Conservation (phyloP, 37 sponge, comb jelly and placozoan genomes). For the Bolinopsis microptera region DNA sequence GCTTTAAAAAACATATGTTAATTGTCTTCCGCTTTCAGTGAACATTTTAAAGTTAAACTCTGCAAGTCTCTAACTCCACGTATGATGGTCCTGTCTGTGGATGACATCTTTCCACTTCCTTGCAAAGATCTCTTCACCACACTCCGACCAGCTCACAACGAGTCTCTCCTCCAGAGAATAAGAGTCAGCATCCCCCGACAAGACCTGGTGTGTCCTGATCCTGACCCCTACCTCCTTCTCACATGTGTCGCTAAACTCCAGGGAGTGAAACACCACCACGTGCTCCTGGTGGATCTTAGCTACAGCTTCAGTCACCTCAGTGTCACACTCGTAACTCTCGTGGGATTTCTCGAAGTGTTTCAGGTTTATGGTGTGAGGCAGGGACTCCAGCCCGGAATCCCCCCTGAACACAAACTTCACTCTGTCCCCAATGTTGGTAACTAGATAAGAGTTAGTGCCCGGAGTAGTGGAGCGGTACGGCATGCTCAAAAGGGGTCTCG, state of each 20-base stretch:
- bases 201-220: constrained; percentile 3
- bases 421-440: not conserved
- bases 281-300: constrained; percentile 15
- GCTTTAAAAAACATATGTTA: too few species aligned
- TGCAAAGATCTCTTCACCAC: not conserved
- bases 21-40: too few species aligned
- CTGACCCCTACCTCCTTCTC: constrained; percentile 7
- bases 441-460: not conserved
- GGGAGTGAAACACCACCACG: not conserved
- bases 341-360: not conserved
- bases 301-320: not conserved
- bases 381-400: not conserved
- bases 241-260: not conserved
- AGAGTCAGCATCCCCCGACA: not conserved
- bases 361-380: not conserved
- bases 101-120: not conserved
- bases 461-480: not conserved
- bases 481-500: not conserved
- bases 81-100: not conserved
- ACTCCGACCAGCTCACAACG: not conserved
- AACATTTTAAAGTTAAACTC: too few species aligned
- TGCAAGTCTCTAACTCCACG: not conserved
- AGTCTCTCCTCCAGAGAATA: constrained; percentile 3
- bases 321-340: not conserved
- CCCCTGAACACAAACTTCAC: not conserved